Conservation (phyloP, 2,797 vertebrate genomes). For the Sparidentex hasta region DNA sequence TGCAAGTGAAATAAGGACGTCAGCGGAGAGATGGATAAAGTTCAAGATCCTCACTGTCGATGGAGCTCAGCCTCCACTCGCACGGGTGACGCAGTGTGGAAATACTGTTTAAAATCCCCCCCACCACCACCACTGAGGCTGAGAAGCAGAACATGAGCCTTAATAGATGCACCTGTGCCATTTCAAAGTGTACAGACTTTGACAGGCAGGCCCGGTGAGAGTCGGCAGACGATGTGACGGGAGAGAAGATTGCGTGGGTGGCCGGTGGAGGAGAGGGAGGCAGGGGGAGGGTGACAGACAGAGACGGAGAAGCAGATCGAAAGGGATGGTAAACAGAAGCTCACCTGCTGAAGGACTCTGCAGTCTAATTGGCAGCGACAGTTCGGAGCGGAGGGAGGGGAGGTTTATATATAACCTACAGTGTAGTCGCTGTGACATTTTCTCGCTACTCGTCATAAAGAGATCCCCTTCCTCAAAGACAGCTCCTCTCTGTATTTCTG, state of each 20-base stretch:
- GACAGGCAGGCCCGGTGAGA: constrained; percentile 55
- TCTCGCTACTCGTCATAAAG: constrained; percentile 1
- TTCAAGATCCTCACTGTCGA: not conserved
- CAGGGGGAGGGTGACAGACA: constrained; percentile 22
- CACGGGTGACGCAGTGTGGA: not conserved
- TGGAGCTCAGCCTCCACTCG: constrained; percentile 1
- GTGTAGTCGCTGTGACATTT: not conserved
- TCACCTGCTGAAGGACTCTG: constrained; percentile 30
- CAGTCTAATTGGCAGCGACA: constrained; percentile 61
- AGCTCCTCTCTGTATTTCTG: not conserved
- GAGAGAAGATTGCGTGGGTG: constrained; percentile 47
- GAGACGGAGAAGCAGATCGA: constrained; percentile 32
- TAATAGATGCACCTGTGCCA: constrained; percentile 50
- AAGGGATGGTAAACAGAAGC: constrained; percentile 43
- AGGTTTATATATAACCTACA: constrained; percentile 37
- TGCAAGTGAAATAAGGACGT: not conserved
- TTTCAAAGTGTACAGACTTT: constrained; percentile 50
- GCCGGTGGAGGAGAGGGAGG: constrained; percentile 41
- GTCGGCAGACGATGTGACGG: constrained; percentile 26
- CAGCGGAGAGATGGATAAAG: not conserved
- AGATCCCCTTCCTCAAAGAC: constrained; percentile 3
- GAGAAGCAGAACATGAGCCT: constrained; percentile 21
- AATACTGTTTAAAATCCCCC: constrained; percentile 8
- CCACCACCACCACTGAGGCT: not conserved
- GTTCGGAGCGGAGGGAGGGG: constrained; percentile 17